Conservation (phyloP, 2,888 invertebrate genomes). For the Drosophila ustulata region DNA sequence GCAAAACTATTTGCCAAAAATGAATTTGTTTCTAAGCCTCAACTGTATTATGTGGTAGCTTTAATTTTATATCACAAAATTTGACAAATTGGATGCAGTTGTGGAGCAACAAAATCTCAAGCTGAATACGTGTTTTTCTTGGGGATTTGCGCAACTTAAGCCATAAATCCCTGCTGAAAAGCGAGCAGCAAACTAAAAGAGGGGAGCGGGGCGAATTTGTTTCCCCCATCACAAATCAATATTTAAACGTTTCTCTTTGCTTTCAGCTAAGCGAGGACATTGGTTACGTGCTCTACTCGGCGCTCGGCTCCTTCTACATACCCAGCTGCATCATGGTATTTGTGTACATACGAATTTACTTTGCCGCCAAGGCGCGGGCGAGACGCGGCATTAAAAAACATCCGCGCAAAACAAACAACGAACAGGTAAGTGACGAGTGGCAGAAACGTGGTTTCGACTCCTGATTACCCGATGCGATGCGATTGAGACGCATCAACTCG, state of each 20-base stretch:
- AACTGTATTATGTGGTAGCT: constrained; percentile 1
- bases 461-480: not conserved
- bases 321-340: constrained; percentile 99
- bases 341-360: constrained; percentile 99
- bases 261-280: constrained; percentile 97
- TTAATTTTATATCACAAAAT: constrained; percentile 1
- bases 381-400: constrained; percentile 94
- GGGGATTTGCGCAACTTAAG: constrained; percentile 10
- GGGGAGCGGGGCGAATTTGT: not conserved
- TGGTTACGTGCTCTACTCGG: constrained; percentile 99
- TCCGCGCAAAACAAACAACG: constrained; percentile 87
- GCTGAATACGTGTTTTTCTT: constrained; percentile 8
- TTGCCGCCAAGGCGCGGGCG: constrained; percentile 96
- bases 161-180: constrained; percentile 9
- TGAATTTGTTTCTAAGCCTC: not conserved
- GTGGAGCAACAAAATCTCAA: not conserved
- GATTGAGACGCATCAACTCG: constrained; percentile 21
- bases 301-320: constrained; percentile 99
- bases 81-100: constrained; percentile 3
- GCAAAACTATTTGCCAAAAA: not conserved
- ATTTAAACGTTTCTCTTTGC: constrained; percentile 23
- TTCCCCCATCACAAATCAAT: constrained; percentile 21
- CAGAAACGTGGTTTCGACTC: not conserved
- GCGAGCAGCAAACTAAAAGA: not conserved
- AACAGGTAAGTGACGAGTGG: constrained; percentile 82